Percentiles rank a stretch among this genome's conserved stretches.
Evolutionary conservation across 2,113 vertebrate genomes (phyloP).

Genomic region (Otocyon megalotis): DNA sequence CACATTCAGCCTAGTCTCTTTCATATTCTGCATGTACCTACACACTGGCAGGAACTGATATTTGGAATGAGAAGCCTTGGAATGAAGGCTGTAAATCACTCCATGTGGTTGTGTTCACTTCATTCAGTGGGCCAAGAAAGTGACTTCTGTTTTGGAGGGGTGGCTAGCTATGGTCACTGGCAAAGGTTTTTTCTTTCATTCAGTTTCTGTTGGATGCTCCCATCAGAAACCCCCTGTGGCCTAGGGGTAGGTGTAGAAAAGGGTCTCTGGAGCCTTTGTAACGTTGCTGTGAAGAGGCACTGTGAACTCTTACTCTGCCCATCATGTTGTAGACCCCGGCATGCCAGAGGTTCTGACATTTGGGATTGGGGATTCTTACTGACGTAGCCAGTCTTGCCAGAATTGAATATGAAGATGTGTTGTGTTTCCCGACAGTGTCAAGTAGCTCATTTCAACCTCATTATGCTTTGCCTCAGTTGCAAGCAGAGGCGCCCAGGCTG

Average conservation of each 20-base stretch:
- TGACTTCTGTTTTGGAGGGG: not conserved
- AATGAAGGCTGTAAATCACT: not conserved
- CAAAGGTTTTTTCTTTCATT: not conserved
- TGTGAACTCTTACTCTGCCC: not conserved
- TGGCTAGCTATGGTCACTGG: not conserved
- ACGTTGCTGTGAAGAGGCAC: not conserved
- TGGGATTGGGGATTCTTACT: not conserved
- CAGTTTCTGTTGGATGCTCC: not conserved
- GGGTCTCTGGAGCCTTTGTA: not conserved
- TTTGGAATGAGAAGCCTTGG: not conserved
- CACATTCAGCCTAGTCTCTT: not conserved
- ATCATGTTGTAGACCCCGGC: fast-evolving
- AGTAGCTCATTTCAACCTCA: not conserved
- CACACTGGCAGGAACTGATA: not conserved
- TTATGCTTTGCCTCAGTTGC: slow-evolving; percentile 86
- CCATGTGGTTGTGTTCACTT: not conserved
- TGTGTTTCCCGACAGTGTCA: not conserved
- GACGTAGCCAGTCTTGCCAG: not conserved
- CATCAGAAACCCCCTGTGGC: not conserved
- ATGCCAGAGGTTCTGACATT: not conserved
- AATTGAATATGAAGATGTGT: not conserved
- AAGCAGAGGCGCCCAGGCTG: slow-evolving; percentile 94
- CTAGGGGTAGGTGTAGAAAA: not conserved
- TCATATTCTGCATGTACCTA: not conserved
- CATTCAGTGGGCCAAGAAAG: not conserved